phyloP scores from a whole-genome alignment of 2,113 vertebrate species.

The Leptobrachium ailaonicum region DNA sequence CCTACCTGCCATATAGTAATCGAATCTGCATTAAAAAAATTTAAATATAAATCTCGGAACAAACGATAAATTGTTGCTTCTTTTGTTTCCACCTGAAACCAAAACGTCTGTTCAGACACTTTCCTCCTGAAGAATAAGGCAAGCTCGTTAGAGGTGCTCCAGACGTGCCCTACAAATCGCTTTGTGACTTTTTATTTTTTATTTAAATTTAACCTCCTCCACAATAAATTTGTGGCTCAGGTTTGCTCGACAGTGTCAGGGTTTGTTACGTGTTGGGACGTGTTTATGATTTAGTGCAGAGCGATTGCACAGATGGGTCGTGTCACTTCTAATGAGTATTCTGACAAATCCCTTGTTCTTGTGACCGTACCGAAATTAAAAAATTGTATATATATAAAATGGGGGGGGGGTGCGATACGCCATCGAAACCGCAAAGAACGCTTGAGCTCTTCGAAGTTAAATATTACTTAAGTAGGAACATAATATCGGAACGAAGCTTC shows the following conservation, averaged over 20 bases:
- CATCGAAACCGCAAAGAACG: constrained; percentile 54
- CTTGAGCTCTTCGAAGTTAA: constrained; percentile 58
- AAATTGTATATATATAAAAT: constrained; percentile 49
- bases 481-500: constrained; percentile 58
- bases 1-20: no score
- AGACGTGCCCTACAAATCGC: neutral
- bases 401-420: constrained; percentile 9
- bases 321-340: constrained; percentile 42
- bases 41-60: no score
- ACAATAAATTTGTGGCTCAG: neutral
- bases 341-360: constrained; percentile 53
- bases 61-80: no score
- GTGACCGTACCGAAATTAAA: constrained; percentile 24
- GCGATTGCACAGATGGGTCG: constrained; percentile 37
- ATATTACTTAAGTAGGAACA: constrained; percentile 57
- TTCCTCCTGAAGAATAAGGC: no score
- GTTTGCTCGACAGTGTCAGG: constrained; percentile 8
- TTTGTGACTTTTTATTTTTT: neutral
- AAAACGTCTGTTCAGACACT: no score
- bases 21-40: no score
- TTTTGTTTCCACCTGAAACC: no score
- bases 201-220: neutral
- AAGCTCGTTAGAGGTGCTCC: no score
- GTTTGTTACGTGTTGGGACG: constrained; percentile 13
- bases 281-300: constrained; percentile 6